Conservation (phyloP, 2,888 invertebrate genomes). For the Corbicula japonica region DNA sequence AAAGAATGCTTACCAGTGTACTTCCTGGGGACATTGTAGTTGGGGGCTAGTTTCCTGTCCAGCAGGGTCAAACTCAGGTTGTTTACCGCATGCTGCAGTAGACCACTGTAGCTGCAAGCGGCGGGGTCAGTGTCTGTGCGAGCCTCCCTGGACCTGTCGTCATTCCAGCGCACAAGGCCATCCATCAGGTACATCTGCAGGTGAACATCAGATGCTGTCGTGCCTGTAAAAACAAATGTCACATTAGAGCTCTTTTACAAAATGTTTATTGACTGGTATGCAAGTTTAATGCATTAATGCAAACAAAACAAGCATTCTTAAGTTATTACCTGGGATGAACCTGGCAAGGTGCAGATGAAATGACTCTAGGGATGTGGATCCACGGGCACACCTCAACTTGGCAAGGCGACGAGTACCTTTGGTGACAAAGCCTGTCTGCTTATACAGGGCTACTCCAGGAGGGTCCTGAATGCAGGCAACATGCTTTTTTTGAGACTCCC, state of each 20-base stretch:
- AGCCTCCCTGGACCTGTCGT: slow-evolving; percentile 45
- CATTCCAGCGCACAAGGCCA: slow-evolving; percentile 63
- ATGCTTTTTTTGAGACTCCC: slow-evolving; percentile 60
- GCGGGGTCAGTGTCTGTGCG: background rate
- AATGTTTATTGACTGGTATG: background rate
- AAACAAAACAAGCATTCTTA: too few species aligned
- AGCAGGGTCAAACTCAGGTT: slow-evolving; percentile 31
- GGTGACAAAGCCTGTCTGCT: slow-evolving; percentile 41
- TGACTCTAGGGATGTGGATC: slow-evolving; percentile 67
- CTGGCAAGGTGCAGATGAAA: slow-evolving; percentile 65
- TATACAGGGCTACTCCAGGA: slow-evolving; percentile 53
- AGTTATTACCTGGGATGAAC: slow-evolving; percentile 66
- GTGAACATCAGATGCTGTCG: slow-evolving; percentile 55
- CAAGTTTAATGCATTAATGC: too few species aligned
- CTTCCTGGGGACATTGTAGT: slow-evolving; percentile 36
- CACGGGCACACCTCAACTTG: slow-evolving; percentile 59
- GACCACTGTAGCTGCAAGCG: slow-evolving; percentile 36
- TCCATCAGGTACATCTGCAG: slow-evolving; percentile 67
- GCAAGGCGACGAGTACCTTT: slow-evolving; percentile 51
- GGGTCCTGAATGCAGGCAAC: slow-evolving; percentile 66
- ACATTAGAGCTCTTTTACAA: background rate
- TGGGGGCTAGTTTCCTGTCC: slow-evolving; percentile 27
- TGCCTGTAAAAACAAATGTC: slow-evolving; percentile 57
- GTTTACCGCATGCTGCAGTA: slow-evolving; percentile 48
- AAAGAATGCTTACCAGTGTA: slow-evolving; percentile 54